These are phyloP conservation scores for Pantala flavescens DNA, from an alignment of 1,140 invertebrate species.

Conservation along the genomic window DNA sequence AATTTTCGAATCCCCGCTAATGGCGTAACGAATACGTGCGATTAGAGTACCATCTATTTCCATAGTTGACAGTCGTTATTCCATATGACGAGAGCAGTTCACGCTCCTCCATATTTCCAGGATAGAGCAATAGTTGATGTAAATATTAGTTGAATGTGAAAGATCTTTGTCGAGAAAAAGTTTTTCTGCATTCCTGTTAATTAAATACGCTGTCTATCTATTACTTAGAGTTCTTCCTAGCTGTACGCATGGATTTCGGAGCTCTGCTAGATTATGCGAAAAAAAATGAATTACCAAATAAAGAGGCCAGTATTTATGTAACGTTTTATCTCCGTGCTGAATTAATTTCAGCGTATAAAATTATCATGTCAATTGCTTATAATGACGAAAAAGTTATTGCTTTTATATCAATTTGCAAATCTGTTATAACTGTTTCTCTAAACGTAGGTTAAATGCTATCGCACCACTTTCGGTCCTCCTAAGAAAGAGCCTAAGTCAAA, in stretches of 20 bases:
- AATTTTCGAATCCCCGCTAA: too few species aligned
- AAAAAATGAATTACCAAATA: slow-evolving; percentile 22
- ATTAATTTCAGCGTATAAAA: background rate
- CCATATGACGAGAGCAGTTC: too few species aligned
- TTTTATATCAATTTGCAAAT: background rate
- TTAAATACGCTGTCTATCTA: too few species aligned
- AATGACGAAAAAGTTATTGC: background rate
- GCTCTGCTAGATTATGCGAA: slow-evolving; percentile 23
- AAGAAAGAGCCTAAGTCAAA: slow-evolving; percentile 64
- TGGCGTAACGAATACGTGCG: too few species aligned
- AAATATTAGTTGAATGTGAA: too few species aligned
- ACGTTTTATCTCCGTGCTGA: background rate
- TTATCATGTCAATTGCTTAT: background rate
- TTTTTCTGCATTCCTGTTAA: too few species aligned
- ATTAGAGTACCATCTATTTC: too few species aligned
- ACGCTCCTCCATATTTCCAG: too few species aligned
- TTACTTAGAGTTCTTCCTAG: too few species aligned
- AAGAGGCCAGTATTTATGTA: slow-evolving; percentile 22
- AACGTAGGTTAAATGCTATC: slow-evolving; percentile 49
- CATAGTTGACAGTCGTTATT: too few species aligned
- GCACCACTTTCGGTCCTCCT: slow-evolving; percentile 64
- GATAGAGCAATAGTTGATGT: too few species aligned
- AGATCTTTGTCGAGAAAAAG: too few species aligned
- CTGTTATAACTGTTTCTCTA: slow-evolving; percentile 20
- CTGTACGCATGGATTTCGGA: slow-evolving; percentile 23